Evolutionary conservation across 2,888 invertebrate species (phyloP), one percentile per base, ranked within the genome.

Genomic region (Trissolcus japonicus): DNA sequence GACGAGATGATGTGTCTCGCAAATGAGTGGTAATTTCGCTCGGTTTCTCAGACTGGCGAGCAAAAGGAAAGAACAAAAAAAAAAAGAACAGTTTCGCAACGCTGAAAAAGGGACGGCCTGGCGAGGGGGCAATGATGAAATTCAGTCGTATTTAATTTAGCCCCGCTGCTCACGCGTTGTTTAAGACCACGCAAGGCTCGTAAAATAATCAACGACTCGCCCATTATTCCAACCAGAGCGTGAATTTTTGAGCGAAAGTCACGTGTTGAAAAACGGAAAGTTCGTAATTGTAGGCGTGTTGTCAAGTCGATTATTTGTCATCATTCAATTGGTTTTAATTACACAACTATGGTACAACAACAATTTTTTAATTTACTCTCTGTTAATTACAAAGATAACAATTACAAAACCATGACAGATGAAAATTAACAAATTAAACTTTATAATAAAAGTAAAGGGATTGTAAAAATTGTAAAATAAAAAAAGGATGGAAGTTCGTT

Each of bases 211-310:
- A 75, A 60, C 65, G 57, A 65, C 61, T 74, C 59, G 75, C 74
- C 66, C 55, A 66, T 74, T 74, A 74, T 78, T 74, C 57, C 74
- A 78, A 78, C 74, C 78, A 78, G 78, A 78, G 78, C 78, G 78
- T 78, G 69, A 78, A 78, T 69, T 73, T 73, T 78, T 61, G 1
- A 73, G 77, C 73, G 77, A 78, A 78, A 78, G 72, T 78, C 78
- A 69, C 74, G 78, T 74, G 69, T 78, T 78, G 74, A 71, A 74
- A n/a, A 78, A 78, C 74, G 74, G 78, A 74, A 74, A 78, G 74
- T 78, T 67, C 48, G 71, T 71, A 71, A 69, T 78, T 55, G 63
- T 60, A 72, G 53, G 73, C 54, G 69, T 65, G 65, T 78, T 69
- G 62, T 69, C 66, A 68, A 73, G 69, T 62, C 74, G 65, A 73